These are phyloP conservation scores for Panagrolaimus sp. DNA, from an alignment of 1,140 invertebrate species.

Conservation along the genomic window DNA sequence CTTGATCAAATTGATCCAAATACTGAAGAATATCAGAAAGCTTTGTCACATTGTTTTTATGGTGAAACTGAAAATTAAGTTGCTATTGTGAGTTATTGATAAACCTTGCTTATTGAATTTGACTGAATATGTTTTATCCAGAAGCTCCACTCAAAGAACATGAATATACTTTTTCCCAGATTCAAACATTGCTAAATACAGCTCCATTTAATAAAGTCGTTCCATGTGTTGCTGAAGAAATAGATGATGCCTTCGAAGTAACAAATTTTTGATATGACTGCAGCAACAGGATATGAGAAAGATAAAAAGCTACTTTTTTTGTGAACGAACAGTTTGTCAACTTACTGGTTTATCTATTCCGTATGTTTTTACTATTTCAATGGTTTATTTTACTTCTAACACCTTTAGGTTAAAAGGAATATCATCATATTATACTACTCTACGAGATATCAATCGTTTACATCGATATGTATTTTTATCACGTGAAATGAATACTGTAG, in stretches of 20 bases:
- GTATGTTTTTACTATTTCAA: conserved; percentile 68
- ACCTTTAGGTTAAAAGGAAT: conserved; percentile 45
- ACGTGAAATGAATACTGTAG: conserved; percentile 40
- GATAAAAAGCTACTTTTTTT: conserved; percentile 89
- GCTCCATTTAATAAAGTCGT: neutral
- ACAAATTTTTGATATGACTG: conserved; percentile 73
- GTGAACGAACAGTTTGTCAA: conserved; percentile 64
- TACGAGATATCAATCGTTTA: conserved; percentile 31
- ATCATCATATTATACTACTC: conserved; percentile 46
- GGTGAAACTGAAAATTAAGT: conserved; percentile 8
- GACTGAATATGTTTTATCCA: conserved; percentile 1
- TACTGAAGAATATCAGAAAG: conserved; percentile 6
- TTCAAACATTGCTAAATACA: neutral
- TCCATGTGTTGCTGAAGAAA: neutral
- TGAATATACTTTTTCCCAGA: neutral
- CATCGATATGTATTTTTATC: conserved; percentile 49
- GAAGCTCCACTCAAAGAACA: conserved; percentile 16
- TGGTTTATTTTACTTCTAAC: conserved; percentile 61
- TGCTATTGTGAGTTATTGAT: neutral
- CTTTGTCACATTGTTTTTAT: conserved; percentile 4
- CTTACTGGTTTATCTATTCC: conserved; percentile 16
- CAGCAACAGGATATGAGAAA: conserved; percentile 87
- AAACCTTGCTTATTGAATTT: too few species aligned
- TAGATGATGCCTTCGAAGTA: conserved; percentile 8
- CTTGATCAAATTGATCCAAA: neutral